A percentile compares a stretch with the other conserved stretches of the same genome.
These are phyloP conservation scores for Eupelmus urozonus DNA, from an alignment of 2,888 invertebrate species.

Conservation along the genomic window DNA sequence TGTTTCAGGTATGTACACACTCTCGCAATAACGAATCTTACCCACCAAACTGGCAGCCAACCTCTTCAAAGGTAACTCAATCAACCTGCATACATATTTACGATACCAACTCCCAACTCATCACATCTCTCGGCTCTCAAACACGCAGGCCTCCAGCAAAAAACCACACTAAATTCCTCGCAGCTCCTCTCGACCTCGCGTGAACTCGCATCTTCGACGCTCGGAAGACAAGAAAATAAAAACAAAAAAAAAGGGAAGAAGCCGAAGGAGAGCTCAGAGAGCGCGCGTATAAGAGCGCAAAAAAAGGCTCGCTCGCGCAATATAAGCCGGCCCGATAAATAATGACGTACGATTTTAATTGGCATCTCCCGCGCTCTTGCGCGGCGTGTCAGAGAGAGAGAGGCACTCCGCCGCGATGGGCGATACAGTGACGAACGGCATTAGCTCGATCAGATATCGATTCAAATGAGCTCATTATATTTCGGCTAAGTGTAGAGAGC, in stretches of 20 bases:
- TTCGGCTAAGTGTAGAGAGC: conserved; percentile 66
- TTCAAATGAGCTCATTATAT: conserved; percentile 74
- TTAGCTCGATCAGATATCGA: conserved; percentile 72
- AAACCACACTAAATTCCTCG: too few relatives aligned
- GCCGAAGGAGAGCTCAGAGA: neutral
- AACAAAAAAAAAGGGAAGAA: conserved; percentile 3
- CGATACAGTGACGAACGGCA: conserved; percentile 68
- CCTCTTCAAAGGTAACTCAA: too few relatives aligned
- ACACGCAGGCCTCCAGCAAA: too few relatives aligned
- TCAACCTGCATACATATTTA: too few relatives aligned
- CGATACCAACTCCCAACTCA: too few relatives aligned
- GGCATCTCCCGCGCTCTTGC: conserved; percentile 59
- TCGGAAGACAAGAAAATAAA: neutral
- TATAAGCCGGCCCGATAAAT: conserved; percentile 66
- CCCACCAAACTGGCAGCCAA: too few relatives aligned
- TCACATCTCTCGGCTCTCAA: too few relatives aligned
- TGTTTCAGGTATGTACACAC: conserved; percentile 66
- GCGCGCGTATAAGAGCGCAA: neutral
- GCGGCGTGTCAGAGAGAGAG: conserved; percentile 43
- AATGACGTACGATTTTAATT: conserved; percentile 71
- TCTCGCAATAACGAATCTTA: too few relatives aligned
- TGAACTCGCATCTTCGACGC: conserved; percentile 3
- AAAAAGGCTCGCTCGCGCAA: conserved; percentile 49
- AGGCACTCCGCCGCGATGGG: conserved; percentile 60
- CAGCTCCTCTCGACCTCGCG: conserved; percentile 46